Conservation (phyloP, 37 sponge, comb jelly and placozoan species). For the Axinella damicornis region DNA sequence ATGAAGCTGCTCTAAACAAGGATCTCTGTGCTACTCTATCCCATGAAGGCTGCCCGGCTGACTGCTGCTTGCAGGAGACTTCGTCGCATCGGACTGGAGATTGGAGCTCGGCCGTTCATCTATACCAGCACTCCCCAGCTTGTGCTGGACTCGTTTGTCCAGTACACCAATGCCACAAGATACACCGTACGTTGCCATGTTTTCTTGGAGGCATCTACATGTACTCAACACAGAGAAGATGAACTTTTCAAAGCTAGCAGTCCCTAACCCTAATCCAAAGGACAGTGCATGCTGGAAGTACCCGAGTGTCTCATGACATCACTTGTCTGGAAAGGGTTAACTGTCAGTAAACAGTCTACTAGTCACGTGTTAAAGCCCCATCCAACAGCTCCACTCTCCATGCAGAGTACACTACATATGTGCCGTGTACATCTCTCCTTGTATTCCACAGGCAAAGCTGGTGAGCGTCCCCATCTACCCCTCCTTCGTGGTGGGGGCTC, state of each 20-base stretch:
- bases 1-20: too few species aligned
- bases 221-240: background rate
- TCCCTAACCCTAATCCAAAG: too few species aligned
- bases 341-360: too few species aligned
- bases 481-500: conserved; percentile 35
- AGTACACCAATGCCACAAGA: conserved; percentile 65
- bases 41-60: conserved; percentile 60
- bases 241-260: too few species aligned
- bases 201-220: background rate
- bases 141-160: conserved; percentile 67
- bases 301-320: too few species aligned
- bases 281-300: too few species aligned
- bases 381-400: too few species aligned
- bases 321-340: too few species aligned
- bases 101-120: conserved; percentile 71
- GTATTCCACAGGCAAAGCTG: conserved; percentile 68
- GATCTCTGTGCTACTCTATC: background rate
- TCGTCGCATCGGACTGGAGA: conserved; percentile 60
- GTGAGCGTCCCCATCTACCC: conserved; percentile 75
- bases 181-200: conserved; percentile 39
- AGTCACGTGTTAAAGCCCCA: too few species aligned
- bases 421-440: background rate
- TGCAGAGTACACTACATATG: too few species aligned
- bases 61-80: conserved; percentile 57
- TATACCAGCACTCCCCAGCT: conserved; percentile 73